Percentiles rank a stretch among this genome's conserved stretches.
phyloP scores from a whole-genome alignment of 2,113 vertebrate genomes.

The Brienomyrus longianalis region DNA sequence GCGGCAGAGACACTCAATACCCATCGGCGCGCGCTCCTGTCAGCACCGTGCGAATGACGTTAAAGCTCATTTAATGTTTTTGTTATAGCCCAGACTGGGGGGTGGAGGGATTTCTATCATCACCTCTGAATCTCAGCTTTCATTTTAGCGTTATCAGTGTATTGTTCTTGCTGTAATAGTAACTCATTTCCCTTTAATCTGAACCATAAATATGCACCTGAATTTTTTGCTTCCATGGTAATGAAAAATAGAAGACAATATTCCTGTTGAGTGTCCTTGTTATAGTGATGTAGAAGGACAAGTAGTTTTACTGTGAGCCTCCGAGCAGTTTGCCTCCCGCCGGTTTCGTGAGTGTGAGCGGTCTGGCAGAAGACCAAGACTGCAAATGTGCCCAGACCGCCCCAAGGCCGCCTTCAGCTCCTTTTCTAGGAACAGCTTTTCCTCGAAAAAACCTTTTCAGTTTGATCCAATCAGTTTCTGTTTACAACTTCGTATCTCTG shows the following conservation, averaged over 20 bases:
- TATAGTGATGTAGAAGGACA: neutral
- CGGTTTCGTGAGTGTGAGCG: neutral
- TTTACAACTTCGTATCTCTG: neutral
- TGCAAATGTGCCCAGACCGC: neutral
- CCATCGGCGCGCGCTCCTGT: neutral
- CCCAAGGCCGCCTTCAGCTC: neutral
- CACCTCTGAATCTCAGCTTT: neutral
- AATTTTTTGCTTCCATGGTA: neutral
- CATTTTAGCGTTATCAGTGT: neutral
- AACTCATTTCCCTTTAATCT: neutral
- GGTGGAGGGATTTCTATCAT: neutral
- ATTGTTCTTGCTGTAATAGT: neutral
- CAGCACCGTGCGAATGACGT: neutral
- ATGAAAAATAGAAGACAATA: neutral
- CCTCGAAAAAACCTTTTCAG: neutral
- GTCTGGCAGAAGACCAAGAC: neutral
- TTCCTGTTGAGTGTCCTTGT: neutral
- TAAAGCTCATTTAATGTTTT: neutral
- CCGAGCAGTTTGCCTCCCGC: neutral
- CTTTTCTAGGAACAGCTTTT: neutral
- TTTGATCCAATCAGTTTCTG: neutral
- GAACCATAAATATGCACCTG: neutral
- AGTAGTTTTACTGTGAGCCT: neutral
- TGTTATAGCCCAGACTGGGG: neutral
- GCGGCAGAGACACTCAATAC: neutral